phyloP scores from a whole-genome alignment of 2,888 invertebrate genomes.

The Tenodera sinensis region DNA sequence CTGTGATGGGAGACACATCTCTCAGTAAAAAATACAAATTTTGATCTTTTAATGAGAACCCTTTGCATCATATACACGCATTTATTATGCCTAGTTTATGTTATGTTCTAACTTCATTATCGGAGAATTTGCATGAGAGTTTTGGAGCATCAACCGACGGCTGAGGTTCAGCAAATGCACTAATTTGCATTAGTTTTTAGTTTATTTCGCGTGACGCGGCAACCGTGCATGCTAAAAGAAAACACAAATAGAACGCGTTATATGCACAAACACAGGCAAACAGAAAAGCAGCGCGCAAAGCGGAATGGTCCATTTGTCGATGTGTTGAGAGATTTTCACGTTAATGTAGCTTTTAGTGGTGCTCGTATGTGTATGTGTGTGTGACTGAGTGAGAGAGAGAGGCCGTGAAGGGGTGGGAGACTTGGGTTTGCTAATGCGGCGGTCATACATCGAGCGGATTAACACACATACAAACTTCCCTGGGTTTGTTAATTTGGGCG shows the following conservation, averaged over 20 bases:
- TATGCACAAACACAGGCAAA: not conserved
- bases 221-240: not conserved
- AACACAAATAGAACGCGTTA: not conserved
- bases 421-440: not conserved
- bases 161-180: not conserved
- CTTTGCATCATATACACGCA: no score
- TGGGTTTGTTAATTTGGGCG: not conserved
- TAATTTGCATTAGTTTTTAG: not conserved
- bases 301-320: not conserved
- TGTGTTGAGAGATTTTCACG: not conserved
- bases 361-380: not conserved
- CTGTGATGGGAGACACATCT: no score
- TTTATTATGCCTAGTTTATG: not conserved
- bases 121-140: not conserved
- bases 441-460: not conserved
- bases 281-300: not conserved
- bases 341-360: not conserved
- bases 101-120: not conserved
- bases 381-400: not conserved
- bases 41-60: no score
- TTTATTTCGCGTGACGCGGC: not conserved
- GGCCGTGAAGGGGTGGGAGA: not conserved
- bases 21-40: no score
- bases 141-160: not conserved
- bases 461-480: not conserved